Base-by-base conservation (phyloP, 2,797 vertebrate genomes). In the Cetoscarus ocellatus region DNA sequence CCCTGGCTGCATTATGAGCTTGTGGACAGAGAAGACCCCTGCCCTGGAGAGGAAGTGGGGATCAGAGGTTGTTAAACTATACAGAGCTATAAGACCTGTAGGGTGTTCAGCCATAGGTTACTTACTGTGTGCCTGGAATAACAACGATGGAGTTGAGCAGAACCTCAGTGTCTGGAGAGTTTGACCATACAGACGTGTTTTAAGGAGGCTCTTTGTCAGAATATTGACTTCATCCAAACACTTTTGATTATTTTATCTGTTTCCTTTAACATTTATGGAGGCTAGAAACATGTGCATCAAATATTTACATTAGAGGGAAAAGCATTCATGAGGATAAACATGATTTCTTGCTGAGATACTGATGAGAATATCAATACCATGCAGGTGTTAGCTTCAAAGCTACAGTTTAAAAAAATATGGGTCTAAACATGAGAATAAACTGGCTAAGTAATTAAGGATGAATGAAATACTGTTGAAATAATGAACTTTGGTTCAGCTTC, bases 1-100 rank as follows among this genome's bases (percentile, higher is more conserved):
- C 1, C 4, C 48, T 61, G 5, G 12, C 27, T 64, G 65, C 65
- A 70, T 76, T 70, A 82, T 48, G 63, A 82, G 80, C 44, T 54
- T 67, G 64, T 35, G 80, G 73, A 78, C 70, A 54, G 68, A 54
- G 68, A 54, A 74, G 53, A 69, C 17, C 50, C 12, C 50, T 51
- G 2, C 50, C 53, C 10, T 14, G 5, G 8, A 2, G 62, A 73
- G 4, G 72, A 61, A 57, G 65, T 65, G 59, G 67, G 60, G 62
- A 64, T 78, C 67, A 65, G 49, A 79, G 60, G 45, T n/a, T 61
- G 58, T 51, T 40, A 44, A 27, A 27, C 27, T 27, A 40, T 47
- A 54, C 14, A 50, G 54, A 47, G 49, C 44, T 47, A 60, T 15
- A n/a, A 52, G 53, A 64, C 62, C 63, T 60, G n/a, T 38, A 56